Conservation (phyloP, 2,797 vertebrate genomes). For the Alcedo quadribrachys region DNA sequence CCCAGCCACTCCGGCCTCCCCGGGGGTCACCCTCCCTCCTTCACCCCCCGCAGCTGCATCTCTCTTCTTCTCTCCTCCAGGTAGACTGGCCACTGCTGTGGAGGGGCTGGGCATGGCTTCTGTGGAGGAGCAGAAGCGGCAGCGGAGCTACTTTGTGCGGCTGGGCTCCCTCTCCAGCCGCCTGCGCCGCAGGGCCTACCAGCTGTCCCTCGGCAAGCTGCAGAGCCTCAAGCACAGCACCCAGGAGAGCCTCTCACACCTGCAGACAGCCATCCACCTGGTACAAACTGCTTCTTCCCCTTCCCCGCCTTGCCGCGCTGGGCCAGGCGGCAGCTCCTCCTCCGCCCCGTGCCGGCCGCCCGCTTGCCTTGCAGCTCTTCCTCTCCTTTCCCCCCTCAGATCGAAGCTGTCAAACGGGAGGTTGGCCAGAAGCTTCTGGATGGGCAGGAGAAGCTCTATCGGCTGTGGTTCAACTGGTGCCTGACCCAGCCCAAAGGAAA, state of each 20-base stretch:
- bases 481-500: constrained; percentile 41
- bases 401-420: constrained; percentile 66
- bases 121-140: constrained; percentile 67
- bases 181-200: constrained; percentile 83
- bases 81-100: constrained; percentile 73
- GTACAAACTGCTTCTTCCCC: constrained; percentile 32
- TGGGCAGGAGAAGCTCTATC: constrained; percentile 72
- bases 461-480: constrained; percentile 74
- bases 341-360: neutral
- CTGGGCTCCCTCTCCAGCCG: constrained; percentile 89
- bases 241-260: constrained; percentile 78
- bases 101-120: constrained; percentile 68
- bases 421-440: constrained; percentile 74
- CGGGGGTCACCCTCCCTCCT: neutral
- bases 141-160: constrained; percentile 89
- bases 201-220: constrained; percentile 85
- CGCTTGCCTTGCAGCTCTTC: neutral
- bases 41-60: neutral
- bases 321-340: neutral
- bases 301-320: neutral
- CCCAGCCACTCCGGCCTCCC: neutral
- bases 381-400: constrained; percentile 39
- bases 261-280: constrained; percentile 88
- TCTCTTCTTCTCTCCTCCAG: constrained; percentile 69
- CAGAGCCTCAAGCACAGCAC: constrained; percentile 75